Evolutionary conservation across 2,888 invertebrate species (phyloP), one percentile per base, ranked within the genome.

Genomic region (Ellobium chinense): DNA sequence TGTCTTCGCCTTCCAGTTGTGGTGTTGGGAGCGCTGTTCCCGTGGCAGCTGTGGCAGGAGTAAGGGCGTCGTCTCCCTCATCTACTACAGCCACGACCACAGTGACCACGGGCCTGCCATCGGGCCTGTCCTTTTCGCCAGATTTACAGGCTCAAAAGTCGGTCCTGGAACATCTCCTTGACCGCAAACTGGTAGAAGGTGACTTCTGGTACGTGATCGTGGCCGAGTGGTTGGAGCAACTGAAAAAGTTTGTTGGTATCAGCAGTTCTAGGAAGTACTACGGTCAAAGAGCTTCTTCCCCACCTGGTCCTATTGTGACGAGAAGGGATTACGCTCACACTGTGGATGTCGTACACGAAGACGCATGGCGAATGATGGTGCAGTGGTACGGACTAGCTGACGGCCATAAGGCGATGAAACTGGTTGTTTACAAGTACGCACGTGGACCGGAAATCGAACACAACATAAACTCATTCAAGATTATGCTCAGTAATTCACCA

Each of bases 171-270:
- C 89, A 89, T 58, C 84, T 89, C 60, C 87, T 90, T 39, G 88
- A 90, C 24, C 83, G 88, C 34, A 83, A 87, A 29, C 83, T 88
- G 58, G 88, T 89, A 21, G 90, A 90, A 82, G 90, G 90, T 12
- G 91, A 91, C 58, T 89, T 90, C 82, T 91, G 91, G 91, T 91
- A 89, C 77, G 89, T 89, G 1, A 85, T 91, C 4, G 88, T 90
- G 24, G 88, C 89, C 2, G 91, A 91, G 83, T 91, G 91, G 91
- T 62, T 91, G 65, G 90, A 90, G 77, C 90, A 90, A 73, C 78
- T 90, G 58, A 91, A 91, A 82, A 86, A 87, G 75, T 90, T 89
- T 78, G 84, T 90, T 2, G 89, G 90, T 7, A 86, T 91, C 72
- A 86, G 87, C 60, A 84, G 85, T 58, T 85, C 87, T 1, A 82